A percentile compares a stretch with the other conserved stretches of the same genome.
Conservation (phyloP, 2,888 invertebrate genomes). For the Sericinus montela region DNA sequence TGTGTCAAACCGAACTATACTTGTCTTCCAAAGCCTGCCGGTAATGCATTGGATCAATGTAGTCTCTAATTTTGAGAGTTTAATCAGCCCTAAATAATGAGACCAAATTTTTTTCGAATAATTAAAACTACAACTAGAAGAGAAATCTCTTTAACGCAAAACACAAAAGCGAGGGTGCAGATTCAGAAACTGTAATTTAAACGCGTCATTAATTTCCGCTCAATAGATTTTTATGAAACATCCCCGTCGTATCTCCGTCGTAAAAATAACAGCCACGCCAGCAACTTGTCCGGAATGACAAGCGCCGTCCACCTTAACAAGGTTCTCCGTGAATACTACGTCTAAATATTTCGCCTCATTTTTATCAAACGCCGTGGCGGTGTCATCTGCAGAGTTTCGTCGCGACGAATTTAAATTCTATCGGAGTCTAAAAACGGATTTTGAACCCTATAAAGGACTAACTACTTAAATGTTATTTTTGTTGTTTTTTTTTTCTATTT, state of each 20-base stretch:
- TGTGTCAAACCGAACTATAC: too few species aligned
- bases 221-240: conserved; percentile 21
- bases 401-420: not conserved
- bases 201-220: conserved; percentile 19
- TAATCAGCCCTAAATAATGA: too few species aligned
- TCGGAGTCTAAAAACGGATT: not conserved
- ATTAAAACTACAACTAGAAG: conserved; percentile 8
- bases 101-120: not conserved
- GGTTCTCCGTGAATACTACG: not conserved
- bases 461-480: too few species aligned
- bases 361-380: conserved; percentile 4
- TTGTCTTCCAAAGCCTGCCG: too few species aligned
- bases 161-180: not conserved
- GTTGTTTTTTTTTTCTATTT: too few species aligned
- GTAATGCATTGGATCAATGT: too few species aligned
- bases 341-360: conserved; percentile 15
- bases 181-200: conserved; percentile 15
- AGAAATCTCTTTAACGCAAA: conserved; percentile 4
- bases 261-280: conserved; percentile 10
- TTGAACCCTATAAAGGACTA: too few species aligned
- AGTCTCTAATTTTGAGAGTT: too few species aligned
- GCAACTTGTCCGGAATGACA: conserved; percentile 8
- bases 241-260: conserved; percentile 12
- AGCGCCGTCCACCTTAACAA: conserved; percentile 12
- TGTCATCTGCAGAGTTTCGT: not conserved